Conservation (phyloP, 2,113 vertebrate species). For the Phoxinus phoxinus region DNA sequence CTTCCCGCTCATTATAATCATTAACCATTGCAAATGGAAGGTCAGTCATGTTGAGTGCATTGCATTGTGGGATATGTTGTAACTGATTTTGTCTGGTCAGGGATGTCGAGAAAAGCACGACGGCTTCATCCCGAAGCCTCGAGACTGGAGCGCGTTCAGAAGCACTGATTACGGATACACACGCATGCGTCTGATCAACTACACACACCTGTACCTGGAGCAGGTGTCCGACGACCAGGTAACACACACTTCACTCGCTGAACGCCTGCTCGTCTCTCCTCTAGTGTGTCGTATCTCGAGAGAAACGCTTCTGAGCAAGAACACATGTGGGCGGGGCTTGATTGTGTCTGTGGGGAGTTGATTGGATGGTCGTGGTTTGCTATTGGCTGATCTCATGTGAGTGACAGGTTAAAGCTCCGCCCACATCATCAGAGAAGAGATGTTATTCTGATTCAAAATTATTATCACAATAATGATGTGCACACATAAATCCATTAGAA, state of each 20-base stretch:
- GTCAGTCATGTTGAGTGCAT: not conserved
- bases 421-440: no score
- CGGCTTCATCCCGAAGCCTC: constrained; percentile 77
- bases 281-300: no score
- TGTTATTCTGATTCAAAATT: no score
- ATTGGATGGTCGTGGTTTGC: no score
- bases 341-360: no score
- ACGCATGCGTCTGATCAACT: constrained; percentile 80
- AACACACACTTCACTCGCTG: constrained; percentile 38
- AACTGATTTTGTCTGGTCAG: constrained; percentile 65
- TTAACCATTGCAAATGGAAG: not conserved
- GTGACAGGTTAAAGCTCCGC: no score
- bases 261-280: no score
- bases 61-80: not conserved
- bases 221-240: constrained; percentile 92
- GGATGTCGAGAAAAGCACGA: constrained; percentile 85
- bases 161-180: constrained; percentile 86
- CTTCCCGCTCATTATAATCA: not conserved
- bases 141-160: constrained; percentile 85
- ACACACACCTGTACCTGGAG: constrained; percentile 84
- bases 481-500: no score
- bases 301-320: no score
- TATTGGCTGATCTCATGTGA: no score
- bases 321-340: no score
- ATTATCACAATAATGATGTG: no score